Evolutionary conservation across 2,113 vertebrate species (phyloP).

Genomic region (Cephalopholis sonnerati): DNA sequence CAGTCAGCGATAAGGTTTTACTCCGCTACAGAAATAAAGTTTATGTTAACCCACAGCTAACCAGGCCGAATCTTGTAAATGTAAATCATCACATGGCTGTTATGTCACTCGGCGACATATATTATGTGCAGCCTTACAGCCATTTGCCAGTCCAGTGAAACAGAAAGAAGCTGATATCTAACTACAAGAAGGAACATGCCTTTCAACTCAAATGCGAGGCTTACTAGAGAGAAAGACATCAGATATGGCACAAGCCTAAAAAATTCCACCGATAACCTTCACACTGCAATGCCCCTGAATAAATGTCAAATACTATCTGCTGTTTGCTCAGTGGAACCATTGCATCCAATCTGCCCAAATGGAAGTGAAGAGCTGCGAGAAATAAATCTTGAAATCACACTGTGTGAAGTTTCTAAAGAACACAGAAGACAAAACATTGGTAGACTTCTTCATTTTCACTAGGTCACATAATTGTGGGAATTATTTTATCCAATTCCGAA

Average conservation of each 20-base stretch:
- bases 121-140: constrained; percentile 48
- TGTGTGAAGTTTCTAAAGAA: constrained; percentile 31
- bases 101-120: constrained; percentile 40
- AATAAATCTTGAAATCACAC: constrained; percentile 62
- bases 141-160: constrained; percentile 69
- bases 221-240: constrained; percentile 81
- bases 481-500: neutral
- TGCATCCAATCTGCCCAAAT: constrained; percentile 76
- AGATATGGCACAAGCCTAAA: constrained; percentile 82
- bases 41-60: neutral
- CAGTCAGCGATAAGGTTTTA: neutral
- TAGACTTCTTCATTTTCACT: constrained; percentile 22
- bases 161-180: constrained; percentile 72
- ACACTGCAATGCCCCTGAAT: constrained; percentile 82
- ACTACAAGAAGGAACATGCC: constrained; percentile 74
- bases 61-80: constrained; percentile 12
- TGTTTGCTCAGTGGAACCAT: constrained; percentile 78
- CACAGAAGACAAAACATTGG: constrained; percentile 43
- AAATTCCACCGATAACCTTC: constrained; percentile 84
- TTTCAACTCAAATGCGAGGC: constrained; percentile 82
- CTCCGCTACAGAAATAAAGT: neutral
- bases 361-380: constrained; percentile 63
- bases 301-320: constrained; percentile 86
- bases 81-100: constrained; percentile 12
- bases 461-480: neutral